Conservation (phyloP, 1,140 invertebrate genomes). For the Callitettix versicolor region DNA sequence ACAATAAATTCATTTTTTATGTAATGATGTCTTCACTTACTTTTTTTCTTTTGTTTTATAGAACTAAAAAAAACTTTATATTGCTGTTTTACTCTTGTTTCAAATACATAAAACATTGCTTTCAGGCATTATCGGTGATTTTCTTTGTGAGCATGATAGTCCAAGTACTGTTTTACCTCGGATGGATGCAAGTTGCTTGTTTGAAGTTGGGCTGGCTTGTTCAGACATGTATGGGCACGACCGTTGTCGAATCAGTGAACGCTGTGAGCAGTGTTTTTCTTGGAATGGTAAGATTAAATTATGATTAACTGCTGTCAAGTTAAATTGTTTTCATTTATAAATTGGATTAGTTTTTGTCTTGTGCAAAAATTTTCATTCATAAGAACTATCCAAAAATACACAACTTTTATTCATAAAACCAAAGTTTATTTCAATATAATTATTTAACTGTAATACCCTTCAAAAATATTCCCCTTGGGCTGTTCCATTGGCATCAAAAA, state of each 20-base stretch:
- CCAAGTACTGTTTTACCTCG: conserved; percentile 78
- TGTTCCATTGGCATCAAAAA: no score
- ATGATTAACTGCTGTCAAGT: conserved; percentile 22
- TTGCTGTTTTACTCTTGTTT: no score
- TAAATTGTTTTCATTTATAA: conserved; percentile 8
- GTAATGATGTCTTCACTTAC: no score
- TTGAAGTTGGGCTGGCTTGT: conserved; percentile 69
- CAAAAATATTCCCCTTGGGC: no score
- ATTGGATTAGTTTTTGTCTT: background rate
- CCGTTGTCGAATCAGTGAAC: conserved; percentile 83
- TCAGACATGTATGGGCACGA: conserved; percentile 65
- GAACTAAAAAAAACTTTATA: no score
- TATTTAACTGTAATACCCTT: no score
- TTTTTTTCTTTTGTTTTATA: no score
- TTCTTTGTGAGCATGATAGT: conserved; percentile 86
- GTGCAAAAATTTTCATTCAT: conserved; percentile 26
- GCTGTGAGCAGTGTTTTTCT: conserved; percentile 85
- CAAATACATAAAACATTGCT: conserved; percentile 23
- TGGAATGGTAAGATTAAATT: conserved; percentile 74
- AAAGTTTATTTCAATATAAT: no score
- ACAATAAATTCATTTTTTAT: no score
- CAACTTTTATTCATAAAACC: no score
- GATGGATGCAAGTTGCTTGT: conserved; percentile 78
- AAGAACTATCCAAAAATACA: no score
- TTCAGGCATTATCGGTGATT: conserved; percentile 70